Evolutionary conservation across 1,140 invertebrate species (phyloP).

Genomic region (Elymnias hypermnestra): DNA sequence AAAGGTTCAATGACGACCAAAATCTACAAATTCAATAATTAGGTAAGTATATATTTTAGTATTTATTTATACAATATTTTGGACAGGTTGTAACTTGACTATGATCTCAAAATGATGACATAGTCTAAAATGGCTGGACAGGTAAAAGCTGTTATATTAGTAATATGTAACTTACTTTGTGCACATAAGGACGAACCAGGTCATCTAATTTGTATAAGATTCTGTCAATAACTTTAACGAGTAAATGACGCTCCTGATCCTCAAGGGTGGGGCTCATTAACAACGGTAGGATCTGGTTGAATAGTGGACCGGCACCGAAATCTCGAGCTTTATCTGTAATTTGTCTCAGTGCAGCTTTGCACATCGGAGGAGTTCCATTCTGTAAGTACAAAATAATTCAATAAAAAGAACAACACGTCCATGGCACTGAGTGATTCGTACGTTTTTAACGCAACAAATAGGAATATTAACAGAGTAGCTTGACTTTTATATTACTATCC

Average conservation of each 20-base stretch:
- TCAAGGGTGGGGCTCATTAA: conserved; percentile 99
- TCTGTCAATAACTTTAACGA: conserved; percentile 99
- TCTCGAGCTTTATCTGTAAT: conserved; percentile 99
- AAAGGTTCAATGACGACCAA: conserved; percentile 99
- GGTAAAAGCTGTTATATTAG: neutral
- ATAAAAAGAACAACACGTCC: too few relatives aligned
- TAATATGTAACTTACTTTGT: conserved; percentile 83
- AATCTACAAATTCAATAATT: conserved; percentile 79
- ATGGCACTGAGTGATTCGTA: too few relatives aligned
- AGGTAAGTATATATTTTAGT: too few relatives aligned
- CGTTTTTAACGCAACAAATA: too few relatives aligned
- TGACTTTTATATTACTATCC: too few relatives aligned
- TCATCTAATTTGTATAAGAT: conserved; percentile 99
- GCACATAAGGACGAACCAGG: conserved; percentile 98
- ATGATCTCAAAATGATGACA: too few relatives aligned
- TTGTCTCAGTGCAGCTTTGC: conserved; percentile 97
- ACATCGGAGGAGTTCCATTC: conserved; percentile 99
- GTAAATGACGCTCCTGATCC: conserved; percentile 98
- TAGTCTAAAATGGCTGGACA: too few relatives aligned
- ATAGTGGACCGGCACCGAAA: conserved; percentile 98
- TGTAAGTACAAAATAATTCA: conserved; percentile 26
- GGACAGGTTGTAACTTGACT: too few relatives aligned
- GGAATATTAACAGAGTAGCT: too few relatives aligned
- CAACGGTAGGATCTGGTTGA: conserved; percentile 98
- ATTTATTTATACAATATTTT: too few relatives aligned